A percentile compares a stretch with the other conserved stretches of the same genome.
phyloP scores from a whole-genome alignment of 2,113 vertebrate species.

The Cheilinus undulatus region DNA sequence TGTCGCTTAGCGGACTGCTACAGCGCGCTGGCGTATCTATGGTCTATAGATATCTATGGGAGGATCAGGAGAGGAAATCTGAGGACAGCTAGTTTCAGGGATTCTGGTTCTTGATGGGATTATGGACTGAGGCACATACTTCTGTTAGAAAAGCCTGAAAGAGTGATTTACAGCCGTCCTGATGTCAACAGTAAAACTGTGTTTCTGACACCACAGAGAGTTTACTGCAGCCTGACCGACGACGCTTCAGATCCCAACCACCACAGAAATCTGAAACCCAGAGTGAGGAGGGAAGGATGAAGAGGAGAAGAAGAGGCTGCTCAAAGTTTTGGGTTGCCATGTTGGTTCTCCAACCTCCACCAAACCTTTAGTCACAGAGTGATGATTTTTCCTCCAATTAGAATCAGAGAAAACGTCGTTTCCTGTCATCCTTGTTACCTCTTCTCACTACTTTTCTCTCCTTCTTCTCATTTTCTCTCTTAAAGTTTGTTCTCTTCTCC shows the following conservation, averaged over 20 bases:
- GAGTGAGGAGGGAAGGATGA: neutral
- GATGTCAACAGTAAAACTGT: too few species aligned
- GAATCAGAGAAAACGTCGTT: constrained; percentile 17
- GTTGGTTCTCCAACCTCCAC: constrained; percentile 28
- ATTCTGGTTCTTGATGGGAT: too few species aligned
- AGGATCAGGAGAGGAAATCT: too few species aligned
- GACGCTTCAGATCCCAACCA: constrained; percentile 6
- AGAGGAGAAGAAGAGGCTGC: constrained; percentile 4
- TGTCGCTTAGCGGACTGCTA: too few species aligned
- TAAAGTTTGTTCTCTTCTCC: neutral
- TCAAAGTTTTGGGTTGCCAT: constrained; percentile 5
- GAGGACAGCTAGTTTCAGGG: too few species aligned
- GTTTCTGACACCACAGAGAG: too few species aligned
- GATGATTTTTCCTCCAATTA: constrained; percentile 40
- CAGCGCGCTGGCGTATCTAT: too few species aligned
- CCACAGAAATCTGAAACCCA: neutral
- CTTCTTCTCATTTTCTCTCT: neutral
- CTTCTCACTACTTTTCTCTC: neutral
- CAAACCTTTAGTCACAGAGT: constrained; percentile 36
- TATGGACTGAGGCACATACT: too few species aligned
- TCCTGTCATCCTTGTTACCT: neutral
- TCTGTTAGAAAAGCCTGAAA: too few species aligned
- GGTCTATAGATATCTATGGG: too few species aligned
- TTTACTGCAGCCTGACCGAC: constrained; percentile 29
- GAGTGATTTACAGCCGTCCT: too few species aligned